Conservation (phyloP, 2,888 invertebrate genomes). For the Andrena haemorrhoa region DNA sequence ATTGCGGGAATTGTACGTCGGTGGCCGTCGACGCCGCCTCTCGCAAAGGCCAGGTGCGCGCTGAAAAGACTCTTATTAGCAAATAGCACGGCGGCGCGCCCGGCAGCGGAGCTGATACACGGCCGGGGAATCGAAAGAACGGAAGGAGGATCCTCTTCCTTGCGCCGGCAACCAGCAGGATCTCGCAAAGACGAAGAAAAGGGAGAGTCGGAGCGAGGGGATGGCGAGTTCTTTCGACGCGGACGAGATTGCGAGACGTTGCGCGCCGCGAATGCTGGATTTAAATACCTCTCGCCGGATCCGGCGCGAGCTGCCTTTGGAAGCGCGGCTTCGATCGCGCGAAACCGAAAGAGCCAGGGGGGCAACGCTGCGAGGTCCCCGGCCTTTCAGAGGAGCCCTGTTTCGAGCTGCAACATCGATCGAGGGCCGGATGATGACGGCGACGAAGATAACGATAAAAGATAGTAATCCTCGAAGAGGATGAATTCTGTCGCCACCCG, state of each 20-base stretch:
- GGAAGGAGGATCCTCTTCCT: conserved; percentile 50
- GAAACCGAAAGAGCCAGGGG: neutral
- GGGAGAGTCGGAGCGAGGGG: conserved; percentile 13
- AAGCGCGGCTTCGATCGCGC: conserved; percentile 30
- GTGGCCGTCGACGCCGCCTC: conserved; percentile 61
- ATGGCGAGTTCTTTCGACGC: conserved; percentile 47
- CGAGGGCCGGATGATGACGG: neutral
- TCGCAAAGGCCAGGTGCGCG: conserved; percentile 71
- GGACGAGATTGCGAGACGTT: conserved; percentile 60
- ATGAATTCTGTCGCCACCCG: neutral
- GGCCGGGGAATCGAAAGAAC: conserved; percentile 45
- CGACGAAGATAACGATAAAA: neutral
- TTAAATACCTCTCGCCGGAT: conserved; percentile 57
- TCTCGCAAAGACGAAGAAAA: conserved; percentile 38
- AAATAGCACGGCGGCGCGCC: conserved; percentile 65
- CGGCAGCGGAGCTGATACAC: conserved; percentile 55
- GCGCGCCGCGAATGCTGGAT: conserved; percentile 40
- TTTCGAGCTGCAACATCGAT: neutral
- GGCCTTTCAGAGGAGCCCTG: neutral
- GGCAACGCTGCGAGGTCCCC: neutral
- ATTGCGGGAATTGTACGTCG: conserved; percentile 75
- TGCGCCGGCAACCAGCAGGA: conserved; percentile 43
- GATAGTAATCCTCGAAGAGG: neutral
- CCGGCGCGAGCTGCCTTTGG: conserved; percentile 25
- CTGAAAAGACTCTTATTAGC: conserved; percentile 77